Conservation (phyloP, 2,797 vertebrate species). For the Vireo griseus region DNA sequence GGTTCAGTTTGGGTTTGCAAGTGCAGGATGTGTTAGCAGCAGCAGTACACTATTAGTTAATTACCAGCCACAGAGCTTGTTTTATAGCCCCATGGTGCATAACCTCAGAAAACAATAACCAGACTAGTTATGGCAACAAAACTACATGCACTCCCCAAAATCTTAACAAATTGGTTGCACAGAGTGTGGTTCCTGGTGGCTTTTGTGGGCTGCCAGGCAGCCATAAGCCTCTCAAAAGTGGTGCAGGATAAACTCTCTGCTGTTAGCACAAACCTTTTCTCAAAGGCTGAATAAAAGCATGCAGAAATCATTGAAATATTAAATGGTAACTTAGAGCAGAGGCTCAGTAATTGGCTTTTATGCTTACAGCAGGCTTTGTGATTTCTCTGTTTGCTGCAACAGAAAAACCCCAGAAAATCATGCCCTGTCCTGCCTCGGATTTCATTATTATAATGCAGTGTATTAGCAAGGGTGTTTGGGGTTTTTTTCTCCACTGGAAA, state of each 20-base stretch:
- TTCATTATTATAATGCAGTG: neutral
- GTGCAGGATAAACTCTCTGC: rapidly evolving
- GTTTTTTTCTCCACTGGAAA: neutral
- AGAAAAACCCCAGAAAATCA: neutral
- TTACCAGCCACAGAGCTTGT: neutral
- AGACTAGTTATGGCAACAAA: neutral
- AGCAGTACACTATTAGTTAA: neutral
- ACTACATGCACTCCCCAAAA: rapidly evolving
- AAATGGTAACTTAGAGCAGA: neutral
- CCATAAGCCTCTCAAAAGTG: neutral
- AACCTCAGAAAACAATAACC: neutral
- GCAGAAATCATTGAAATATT: neutral
- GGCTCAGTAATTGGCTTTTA: neutral
- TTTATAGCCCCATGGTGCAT: rapidly evolving
- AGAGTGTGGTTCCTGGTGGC: neutral
- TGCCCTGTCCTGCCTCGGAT: neutral
- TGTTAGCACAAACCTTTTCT: neutral
- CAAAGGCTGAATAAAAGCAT: neutral
- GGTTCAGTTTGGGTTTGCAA: neutral
- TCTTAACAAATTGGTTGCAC: neutral
- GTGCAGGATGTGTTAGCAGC: neutral
- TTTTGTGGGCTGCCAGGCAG: neutral
- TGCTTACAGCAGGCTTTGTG: neutral
- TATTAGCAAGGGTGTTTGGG: neutral
- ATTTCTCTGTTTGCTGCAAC: neutral